These are phyloP conservation scores for Ptychoptera albimana DNA, from an alignment of 2,888 invertebrate species.

Conservation along the genomic window DNA sequence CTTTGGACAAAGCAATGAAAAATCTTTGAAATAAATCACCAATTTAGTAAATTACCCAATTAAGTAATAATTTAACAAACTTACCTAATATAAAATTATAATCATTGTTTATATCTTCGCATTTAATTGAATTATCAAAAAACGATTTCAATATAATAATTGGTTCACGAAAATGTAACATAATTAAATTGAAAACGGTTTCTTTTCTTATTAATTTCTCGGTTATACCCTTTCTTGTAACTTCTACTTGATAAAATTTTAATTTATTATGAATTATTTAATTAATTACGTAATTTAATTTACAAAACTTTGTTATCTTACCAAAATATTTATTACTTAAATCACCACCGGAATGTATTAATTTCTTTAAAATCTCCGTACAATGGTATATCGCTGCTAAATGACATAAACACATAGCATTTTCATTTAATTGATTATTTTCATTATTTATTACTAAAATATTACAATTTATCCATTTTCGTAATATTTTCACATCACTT, in stretches of 20 bases:
- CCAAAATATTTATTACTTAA: conserved; percentile 12
- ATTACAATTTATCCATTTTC: conserved; percentile 2
- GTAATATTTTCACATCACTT: neutral
- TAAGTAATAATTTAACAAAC: conserved; percentile 1
- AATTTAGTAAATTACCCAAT: too few species aligned
- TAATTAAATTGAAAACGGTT: conserved; percentile 11
- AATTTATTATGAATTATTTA: neutral
- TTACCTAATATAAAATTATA: conserved; percentile 13
- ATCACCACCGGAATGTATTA: conserved; percentile 12
- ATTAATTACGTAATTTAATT: neutral
- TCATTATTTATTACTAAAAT: neutral
- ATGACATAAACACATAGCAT: conserved; percentile 12
- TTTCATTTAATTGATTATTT: neutral
- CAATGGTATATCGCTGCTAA: conserved; percentile 13
- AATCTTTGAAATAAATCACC: conserved; percentile 17
- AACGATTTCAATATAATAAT: conserved; percentile 9
- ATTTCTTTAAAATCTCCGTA: conserved; percentile 9
- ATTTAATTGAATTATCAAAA: conserved; percentile 12
- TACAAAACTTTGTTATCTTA: conserved; percentile 2
- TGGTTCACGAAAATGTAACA: conserved; percentile 12
- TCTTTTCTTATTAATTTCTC: conserved; percentile 10
- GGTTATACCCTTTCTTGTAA: conserved; percentile 5
- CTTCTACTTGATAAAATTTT: conserved; percentile 9
- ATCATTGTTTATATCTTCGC: conserved; percentile 11
- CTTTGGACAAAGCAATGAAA: conserved; percentile 21